phyloP scores from a whole-genome alignment of 2,888 invertebrate genomes.

The Trachelus tabidus region DNA sequence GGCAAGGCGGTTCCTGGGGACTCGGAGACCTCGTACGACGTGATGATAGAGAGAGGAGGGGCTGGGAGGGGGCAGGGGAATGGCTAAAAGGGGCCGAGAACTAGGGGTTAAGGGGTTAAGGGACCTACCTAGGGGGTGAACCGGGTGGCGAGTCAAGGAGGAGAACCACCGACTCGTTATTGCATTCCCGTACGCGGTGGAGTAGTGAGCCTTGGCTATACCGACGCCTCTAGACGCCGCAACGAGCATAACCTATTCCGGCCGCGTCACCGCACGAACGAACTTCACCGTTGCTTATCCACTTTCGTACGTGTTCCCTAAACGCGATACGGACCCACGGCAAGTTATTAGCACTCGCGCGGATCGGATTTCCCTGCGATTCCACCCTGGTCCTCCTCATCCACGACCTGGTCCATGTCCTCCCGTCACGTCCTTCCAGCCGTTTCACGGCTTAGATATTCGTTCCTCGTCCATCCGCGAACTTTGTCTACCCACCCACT shows the following conservation, averaged over 20 bases:
- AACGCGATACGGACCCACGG: constrained; percentile 45
- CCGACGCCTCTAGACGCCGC: constrained; percentile 18
- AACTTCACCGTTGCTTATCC: constrained; percentile 63
- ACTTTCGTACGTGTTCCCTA: constrained; percentile 63
- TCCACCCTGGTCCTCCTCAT: background rate
- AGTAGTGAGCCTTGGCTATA: constrained; percentile 14
- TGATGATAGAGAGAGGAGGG: background rate
- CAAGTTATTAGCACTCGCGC: constrained; percentile 37
- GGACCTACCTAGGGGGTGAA: constrained; percentile 18
- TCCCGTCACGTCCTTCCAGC: background rate
- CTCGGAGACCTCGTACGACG: constrained; percentile 34
- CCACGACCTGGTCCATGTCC: background rate
- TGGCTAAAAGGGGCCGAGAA: constrained; percentile 11
- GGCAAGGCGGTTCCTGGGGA: constrained; percentile 25
- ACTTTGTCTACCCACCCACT: background rate
- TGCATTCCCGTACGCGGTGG: constrained; percentile 46
- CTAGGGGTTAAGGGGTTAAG: constrained; percentile 6
- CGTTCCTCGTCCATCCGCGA: background rate
- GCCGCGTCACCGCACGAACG: constrained; percentile 59
- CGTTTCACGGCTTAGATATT: background rate
- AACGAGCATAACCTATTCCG: constrained; percentile 60
- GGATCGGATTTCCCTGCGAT: constrained; percentile 32
- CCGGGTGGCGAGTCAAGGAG: constrained; percentile 35
- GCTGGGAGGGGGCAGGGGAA: background rate
- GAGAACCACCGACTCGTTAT: constrained; percentile 47